Evolutionary conservation across 2,888 invertebrate species (phyloP), one percentile per base, ranked within the genome.

Genomic region (Cosmopolites sordidus): DNA sequence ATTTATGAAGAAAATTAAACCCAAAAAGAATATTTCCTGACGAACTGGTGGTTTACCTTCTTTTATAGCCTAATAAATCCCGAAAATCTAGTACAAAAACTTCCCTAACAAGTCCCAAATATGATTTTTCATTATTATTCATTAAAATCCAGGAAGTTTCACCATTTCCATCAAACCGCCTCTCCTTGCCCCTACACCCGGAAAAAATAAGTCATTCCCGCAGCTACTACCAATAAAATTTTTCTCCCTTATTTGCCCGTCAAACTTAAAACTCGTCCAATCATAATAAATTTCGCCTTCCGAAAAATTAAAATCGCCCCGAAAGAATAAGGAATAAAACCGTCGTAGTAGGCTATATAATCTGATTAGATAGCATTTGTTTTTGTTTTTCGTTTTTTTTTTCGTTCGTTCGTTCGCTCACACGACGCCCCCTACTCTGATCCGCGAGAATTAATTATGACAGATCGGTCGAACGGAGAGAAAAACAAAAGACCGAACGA

Each of bases 311-410:
- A 57, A 57, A 54, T 57, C 57, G 48, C 51, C 39, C 40, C 37
- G 50, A 54, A 50, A 57, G 50, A 51, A 54, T 50, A 51, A 57
- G 57, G 44, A 49, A 57, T 53, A 57, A 54, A 50, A 43, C 53
- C 49, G 52, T 56, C 48, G 56, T 54, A 53, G 53, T 54, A 57
- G 53, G 57, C 57, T 30, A 54, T 57, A 51, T 57, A 57, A 57
- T 57, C 57, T 41, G 57, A 57, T 57, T 57, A 57, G 53, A 57
- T 57, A 54, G 57, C 50, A 40, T 56, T 56, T 52, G 53, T 56
- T 54, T 22, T 54, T 54, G 62, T 64, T 64, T 64, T 22, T 64
- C 61, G 64, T 61, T 62, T 62, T 63, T 63, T 62, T 62, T 63
- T 63, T 62, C 61, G 58, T 62, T 58, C 59, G 62, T 61, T 56